Evolutionary conservation across 2,113 vertebrate genomes (phyloP).

Genomic region (Pungitius pungitius): DNA sequence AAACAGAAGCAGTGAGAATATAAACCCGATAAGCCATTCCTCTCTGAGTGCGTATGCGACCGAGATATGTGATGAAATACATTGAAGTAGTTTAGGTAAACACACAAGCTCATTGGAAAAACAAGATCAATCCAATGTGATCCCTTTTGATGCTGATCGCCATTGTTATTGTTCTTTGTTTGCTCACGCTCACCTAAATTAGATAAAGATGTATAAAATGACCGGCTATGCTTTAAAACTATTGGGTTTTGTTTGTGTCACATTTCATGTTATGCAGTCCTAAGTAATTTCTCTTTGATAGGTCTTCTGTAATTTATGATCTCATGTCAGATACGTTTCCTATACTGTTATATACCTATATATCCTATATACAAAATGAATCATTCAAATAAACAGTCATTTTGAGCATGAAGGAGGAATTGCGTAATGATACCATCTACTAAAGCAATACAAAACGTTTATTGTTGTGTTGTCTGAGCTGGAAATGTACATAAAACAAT

Average conservation of each 20-base stretch:
- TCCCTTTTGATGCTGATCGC: neutral
- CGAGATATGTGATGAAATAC: neutral
- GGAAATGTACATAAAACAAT: constrained; percentile 22
- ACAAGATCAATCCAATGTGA: neutral
- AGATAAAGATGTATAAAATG: neutral
- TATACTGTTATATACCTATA: no score
- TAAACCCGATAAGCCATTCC: neutral
- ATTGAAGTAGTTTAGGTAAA: neutral
- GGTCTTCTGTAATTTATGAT: neutral
- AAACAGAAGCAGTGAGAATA: neutral
- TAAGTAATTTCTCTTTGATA: neutral
- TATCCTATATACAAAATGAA: no score
- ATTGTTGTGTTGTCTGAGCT: constrained; percentile 22
- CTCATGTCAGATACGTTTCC: no score
- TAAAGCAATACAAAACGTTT: constrained; percentile 12
- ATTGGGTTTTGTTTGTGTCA: neutral
- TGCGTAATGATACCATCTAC: neutral
- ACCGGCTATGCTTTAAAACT: neutral
- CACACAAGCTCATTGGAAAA: neutral
- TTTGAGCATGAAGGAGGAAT: neutral
- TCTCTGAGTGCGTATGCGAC: neutral
- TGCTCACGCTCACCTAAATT: neutral
- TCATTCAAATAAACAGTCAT: neutral
- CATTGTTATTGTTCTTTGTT: neutral
- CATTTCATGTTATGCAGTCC: neutral